Evolutionary conservation across 1,140 invertebrate species (phyloP), one percentile per base, ranked within the genome.

Genomic region (Drosophila aff.): DNA sequence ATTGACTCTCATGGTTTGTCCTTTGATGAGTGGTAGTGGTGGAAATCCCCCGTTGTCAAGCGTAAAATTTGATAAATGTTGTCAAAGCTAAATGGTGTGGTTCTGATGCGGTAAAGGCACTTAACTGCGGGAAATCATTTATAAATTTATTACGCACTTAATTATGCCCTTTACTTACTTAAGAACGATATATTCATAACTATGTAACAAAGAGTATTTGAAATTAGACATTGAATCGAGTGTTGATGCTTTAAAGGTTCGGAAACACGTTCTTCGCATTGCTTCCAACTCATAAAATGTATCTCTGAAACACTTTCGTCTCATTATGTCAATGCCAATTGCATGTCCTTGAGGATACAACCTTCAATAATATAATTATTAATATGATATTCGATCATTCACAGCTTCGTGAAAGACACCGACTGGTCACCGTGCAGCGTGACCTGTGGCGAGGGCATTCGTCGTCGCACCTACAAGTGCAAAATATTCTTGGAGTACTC

Each of bases 401-500:
- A 11, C 93, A 95, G 94, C 68, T 95, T 94, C 91, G 94, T 95
- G 79, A 95, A 95, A 76, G 94, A 95, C 61, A 93, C 92, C 40
- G 95, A 97, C 61, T 99, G 98, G 98, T 96, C 97, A 11, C 94
- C 96, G 5, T 99, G 98, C 93, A 97, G 96, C 79, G 96, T 96
- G 0, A 96, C 96, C 0, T 99, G 98, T 92, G 98, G 98, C 0
- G 96, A 98, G 91, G 98, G 98, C 0, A 94, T 96, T 40, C 94
- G 96, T 13, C 96, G 95, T 64, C 95, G 97, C 8, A 95, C 96
- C 79, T 97, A 98, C 2, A 95, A 96, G 65, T 99, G 98, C 93
- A 98, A 98, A 94, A 98, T 99, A 78, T 98, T 97, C 93, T 93
- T 99, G 47, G 97, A 98, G 93, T 98, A 98, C 91, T 97, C 97